These are phyloP conservation scores for Mixornis gularis DNA, from an alignment of 2,113 vertebrate species.

Conservation along the genomic window DNA sequence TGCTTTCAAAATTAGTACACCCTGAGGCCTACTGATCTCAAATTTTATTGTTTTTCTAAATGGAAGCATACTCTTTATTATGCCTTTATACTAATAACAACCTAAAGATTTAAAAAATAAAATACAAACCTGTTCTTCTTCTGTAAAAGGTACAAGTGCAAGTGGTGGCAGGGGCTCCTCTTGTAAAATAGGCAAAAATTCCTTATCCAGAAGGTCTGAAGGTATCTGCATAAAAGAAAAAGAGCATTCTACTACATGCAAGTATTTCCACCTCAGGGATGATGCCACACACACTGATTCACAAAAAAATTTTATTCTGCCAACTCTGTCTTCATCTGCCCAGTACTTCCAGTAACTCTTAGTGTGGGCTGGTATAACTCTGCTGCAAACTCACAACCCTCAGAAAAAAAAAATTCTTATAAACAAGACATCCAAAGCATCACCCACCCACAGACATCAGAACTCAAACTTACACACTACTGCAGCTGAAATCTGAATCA, in stretches of 20 bases:
- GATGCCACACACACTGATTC: not conserved
- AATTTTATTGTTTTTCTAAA: not conserved
- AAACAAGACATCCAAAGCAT: not conserved
- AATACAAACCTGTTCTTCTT: conserved; percentile 92
- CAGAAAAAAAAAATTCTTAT: not conserved
- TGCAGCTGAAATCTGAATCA: not conserved
- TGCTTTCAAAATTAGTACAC: not conserved
- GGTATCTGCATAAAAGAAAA: conserved; percentile 79
- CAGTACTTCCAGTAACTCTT: not conserved
- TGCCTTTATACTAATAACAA: not conserved
- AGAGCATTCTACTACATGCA: not conserved
- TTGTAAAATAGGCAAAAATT: conserved; percentile 96
- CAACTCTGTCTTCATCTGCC: not conserved
- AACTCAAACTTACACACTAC: not conserved
- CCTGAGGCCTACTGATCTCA: not conserved
- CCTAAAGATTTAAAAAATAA: not conserved
- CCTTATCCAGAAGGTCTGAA: conserved; percentile 95
- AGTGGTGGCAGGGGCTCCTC: conserved; percentile 94
- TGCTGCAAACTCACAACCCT: not conserved
- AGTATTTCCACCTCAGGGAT: not conserved
- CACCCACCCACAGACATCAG: not conserved
- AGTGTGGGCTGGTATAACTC: fast-evolving
- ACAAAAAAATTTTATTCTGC: not conserved
- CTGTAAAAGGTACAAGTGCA: conserved; percentile 97
- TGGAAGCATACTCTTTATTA: not conserved